phyloP scores from a whole-genome alignment of 2,113 vertebrate species.

The Caloenas nicobarica region DNA sequence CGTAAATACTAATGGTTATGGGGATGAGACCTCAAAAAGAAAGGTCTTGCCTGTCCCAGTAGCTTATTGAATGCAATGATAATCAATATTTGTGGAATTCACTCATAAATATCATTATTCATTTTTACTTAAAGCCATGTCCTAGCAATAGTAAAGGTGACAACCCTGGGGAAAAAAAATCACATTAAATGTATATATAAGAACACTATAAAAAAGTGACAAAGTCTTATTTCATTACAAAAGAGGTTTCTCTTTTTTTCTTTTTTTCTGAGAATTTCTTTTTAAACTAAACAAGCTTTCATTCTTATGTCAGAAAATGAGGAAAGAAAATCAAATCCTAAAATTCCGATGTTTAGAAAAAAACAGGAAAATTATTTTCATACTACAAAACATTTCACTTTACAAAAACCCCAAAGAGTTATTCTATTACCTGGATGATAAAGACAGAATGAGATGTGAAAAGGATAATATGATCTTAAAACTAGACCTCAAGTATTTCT shows the following conservation, averaged over 20 bases:
- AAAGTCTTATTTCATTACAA: conserved; percentile 27
- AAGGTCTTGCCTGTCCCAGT: not conserved
- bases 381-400: conserved; percentile 66
- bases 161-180: not conserved
- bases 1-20: not conserved
- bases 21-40: not conserved
- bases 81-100: not conserved
- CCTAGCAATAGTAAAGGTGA: not conserved
- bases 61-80: not conserved
- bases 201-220: conserved; percentile 49
- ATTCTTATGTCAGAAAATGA: not conserved
- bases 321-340: conserved; percentile 1
- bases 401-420: conserved; percentile 46
- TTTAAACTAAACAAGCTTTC: conserved; percentile 16
- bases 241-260: conserved; percentile 18
- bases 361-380: conserved; percentile 9
- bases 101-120: not conserved
- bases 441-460: not conserved
- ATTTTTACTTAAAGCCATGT: not conserved
- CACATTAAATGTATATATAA: conserved; percentile 29
- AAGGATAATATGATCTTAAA: not conserved
- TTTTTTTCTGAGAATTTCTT: not conserved
- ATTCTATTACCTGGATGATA: not conserved
- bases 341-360: conserved; percentile 51
- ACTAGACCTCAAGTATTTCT: conserved; percentile 27